These are phyloP conservation scores for Akabosia matsudoensis DNA, from an alignment of 1,140 invertebrate species.

Conservation along the genomic window DNA sequence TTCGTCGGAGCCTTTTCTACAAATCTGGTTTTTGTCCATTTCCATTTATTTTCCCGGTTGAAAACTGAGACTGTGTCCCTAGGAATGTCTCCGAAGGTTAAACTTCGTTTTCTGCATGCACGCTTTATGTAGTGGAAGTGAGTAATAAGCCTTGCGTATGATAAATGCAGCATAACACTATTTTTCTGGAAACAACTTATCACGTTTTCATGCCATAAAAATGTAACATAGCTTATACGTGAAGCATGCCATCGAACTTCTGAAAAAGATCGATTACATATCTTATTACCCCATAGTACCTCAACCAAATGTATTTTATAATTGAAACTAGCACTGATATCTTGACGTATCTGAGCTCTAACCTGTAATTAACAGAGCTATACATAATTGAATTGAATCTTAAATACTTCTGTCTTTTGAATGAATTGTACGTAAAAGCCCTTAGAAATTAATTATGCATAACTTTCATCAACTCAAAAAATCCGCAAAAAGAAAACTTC, in stretches of 20 bases:
- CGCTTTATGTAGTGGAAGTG: background rate
- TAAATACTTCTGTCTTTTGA: no score
- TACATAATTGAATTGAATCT: no score
- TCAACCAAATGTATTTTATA: no score
- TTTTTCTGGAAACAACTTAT: background rate
- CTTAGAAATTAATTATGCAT: background rate
- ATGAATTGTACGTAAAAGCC: background rate
- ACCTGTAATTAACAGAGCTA: no score
- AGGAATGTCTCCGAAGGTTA: background rate
- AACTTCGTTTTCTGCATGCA: background rate
- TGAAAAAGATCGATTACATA: no score
- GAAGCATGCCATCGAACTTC: no score
- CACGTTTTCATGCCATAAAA: no score
- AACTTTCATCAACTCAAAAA: background rate
- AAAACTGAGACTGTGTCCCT: background rate
- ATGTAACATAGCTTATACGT: no score
- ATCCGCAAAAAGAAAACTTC: background rate
- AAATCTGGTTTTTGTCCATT: background rate
- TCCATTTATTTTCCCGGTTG: background rate
- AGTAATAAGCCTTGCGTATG: conserved; percentile 14
- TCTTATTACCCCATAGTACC: no score
- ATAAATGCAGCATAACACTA: conserved; percentile 6
- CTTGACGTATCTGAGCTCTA: no score
- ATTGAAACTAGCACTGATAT: no score
- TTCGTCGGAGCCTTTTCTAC: background rate